Evolutionary conservation across 2,888 invertebrate genomes (phyloP), one percentile per base, ranked within the genome.

Genomic region (Spilarctia lutea): DNA sequence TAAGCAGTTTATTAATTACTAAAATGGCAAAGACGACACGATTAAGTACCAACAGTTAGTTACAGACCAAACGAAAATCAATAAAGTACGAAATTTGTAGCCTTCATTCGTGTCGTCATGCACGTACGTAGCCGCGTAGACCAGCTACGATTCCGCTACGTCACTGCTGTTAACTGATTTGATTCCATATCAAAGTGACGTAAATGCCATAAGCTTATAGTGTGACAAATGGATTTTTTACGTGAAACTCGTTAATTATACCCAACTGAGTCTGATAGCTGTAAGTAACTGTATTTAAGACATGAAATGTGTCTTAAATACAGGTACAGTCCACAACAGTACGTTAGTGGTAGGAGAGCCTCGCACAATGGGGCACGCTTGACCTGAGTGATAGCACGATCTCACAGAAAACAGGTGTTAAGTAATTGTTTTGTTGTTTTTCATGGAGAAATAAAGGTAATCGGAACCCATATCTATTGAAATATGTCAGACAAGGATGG

Each of bases 121-220:
- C 75, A 74, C 73, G 78, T 75, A 70, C 35, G 81, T 83, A 80
- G 83, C 75, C n/a, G 52, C 78, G 83, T 83, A 84, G 84, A 52
- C 13, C 7, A 1, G 68, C 84, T 84, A 84, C 79, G 81, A 48
- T 13, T 42, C 11, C 52, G 78, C 83, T 84, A 82, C 85, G 83
- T 81, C 83, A 79, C 71, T n/a, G 16, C 33, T 56, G 45, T 42
- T 39, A 65, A 33, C 69, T 65, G 48, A 66, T 66, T 66, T 56
- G 18, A 71, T 65, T 71, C 18, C 7, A n/a, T 71, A 20, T 16
- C 56, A 33, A 65, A 45, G 27, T 72, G 76, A 75, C 70, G 72
- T 73, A 65, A 52, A 13, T 11, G n/a, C 52, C 16, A 16, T 27
- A 24, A 65, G 8, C 27, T 10, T 42, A 30, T 27, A 45, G n/a